A percentile compares a stretch with the other conserved stretches of the same genome.
Conservation (phyloP, 2,797 vertebrate genomes). For the Pantherophis vulpinus region DNA sequence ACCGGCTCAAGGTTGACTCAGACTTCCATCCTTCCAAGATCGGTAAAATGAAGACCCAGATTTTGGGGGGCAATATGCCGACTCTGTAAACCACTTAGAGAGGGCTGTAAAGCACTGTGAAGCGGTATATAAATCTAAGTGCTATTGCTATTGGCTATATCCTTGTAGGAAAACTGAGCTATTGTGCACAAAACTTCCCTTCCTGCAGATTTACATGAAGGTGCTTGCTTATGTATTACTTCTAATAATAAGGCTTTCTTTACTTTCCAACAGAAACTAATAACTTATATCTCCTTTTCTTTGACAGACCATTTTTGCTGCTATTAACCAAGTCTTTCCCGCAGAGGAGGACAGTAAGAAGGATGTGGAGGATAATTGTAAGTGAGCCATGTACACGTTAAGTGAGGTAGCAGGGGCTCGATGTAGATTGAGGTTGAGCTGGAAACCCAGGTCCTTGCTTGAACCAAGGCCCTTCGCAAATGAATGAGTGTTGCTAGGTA, state of each 20-base stretch:
- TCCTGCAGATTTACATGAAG: background rate
- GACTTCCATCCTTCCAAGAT: background rate
- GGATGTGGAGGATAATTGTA: constrained; percentile 96
- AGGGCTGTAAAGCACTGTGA: background rate
- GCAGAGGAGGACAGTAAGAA: constrained; percentile 96
- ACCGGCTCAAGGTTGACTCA: background rate
- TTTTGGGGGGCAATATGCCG: background rate
- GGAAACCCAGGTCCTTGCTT: background rate
- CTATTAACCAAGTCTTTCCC: constrained; percentile 92
- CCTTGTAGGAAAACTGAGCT: background rate
- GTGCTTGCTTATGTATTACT: background rate
- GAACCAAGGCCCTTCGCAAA: background rate
- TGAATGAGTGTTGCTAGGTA: background rate
- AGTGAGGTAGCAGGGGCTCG: background rate
- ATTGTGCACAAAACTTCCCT: background rate
- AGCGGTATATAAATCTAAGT: background rate
- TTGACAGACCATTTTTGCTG: constrained; percentile 85
- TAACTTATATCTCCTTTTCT: constrained; percentile 21
- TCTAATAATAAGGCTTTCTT: background rate
- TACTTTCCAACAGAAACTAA: constrained; percentile 26
- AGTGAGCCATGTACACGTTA: constrained; percentile 64
- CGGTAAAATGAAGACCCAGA: background rate
- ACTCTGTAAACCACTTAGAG: background rate
- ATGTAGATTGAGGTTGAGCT: background rate
- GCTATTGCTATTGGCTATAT: background rate